A percentile compares a stretch with the other conserved stretches of the same genome.
Conservation (phyloP, 2,797 vertebrate genomes). For the Todus mexicanus region DNA sequence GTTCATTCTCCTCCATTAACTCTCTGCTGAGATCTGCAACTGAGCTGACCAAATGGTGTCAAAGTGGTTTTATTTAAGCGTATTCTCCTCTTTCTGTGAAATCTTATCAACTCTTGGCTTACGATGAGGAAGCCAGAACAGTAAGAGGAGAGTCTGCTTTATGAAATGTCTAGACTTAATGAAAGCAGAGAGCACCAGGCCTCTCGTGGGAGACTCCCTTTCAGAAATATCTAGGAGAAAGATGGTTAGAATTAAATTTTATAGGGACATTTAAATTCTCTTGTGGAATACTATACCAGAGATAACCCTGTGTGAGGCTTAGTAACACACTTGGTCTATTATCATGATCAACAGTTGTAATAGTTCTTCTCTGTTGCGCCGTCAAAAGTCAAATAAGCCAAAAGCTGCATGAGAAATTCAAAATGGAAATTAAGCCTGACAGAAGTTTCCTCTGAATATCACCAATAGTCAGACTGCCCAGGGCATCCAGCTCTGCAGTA, state of each 20-base stretch:
- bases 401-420: not conserved
- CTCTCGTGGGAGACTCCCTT: not conserved
- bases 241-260: conserved; percentile 43
- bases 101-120: not conserved
- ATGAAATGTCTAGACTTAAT: conserved; percentile 42
- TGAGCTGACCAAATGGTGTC: conserved; percentile 19
- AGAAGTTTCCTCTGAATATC: not conserved
- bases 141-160: not conserved
- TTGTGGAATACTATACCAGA: not conserved
- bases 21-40: conserved; percentile 13
- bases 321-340: not conserved
- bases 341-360: not conserved
- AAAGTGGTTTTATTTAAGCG: not conserved
- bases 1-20: conserved; percentile 35
- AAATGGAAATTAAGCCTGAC: not conserved
- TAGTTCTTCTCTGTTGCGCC: not conserved
- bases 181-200: conserved; percentile 6
- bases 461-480: not conserved
- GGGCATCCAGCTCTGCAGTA: not conserved
- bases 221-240: conserved; percentile 32
- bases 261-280: conserved; percentile 23
- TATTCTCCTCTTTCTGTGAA: not conserved
- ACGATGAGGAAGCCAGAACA: not conserved
- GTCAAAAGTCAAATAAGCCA: not conserved
- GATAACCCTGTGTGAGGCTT: not conserved